Evolutionary conservation across 1,140 invertebrate species (phyloP).

Genomic region (Nixonia krombeini): DNA sequence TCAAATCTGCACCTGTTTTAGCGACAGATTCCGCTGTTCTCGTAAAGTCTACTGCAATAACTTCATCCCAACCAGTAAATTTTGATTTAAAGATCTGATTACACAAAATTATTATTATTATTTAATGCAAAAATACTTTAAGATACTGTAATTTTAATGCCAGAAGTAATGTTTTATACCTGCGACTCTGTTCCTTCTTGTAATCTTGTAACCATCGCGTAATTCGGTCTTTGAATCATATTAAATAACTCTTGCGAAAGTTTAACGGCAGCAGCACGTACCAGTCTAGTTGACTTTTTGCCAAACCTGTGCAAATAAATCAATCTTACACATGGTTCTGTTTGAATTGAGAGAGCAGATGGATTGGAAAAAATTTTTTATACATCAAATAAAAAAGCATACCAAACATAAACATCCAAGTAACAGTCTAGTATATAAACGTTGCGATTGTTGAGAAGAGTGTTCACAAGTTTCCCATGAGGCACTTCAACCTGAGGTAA

Average conservation of each 20-base stretch:
- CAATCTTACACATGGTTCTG: too few relatives aligned
- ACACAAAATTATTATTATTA: constrained; percentile 4
- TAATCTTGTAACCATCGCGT: constrained; percentile 90
- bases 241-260: constrained; percentile 94
- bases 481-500: constrained; percentile 94
- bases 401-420: constrained; percentile 98
- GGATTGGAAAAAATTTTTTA: too few relatives aligned
- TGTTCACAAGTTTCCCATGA: constrained; percentile 80
- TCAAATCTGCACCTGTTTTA: constrained; percentile 95
- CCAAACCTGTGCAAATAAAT: constrained; percentile 83
- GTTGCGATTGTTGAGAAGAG: constrained; percentile 90
- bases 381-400: constrained; percentile 56
- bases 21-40: constrained; percentile 97
- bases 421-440: constrained; percentile 98
- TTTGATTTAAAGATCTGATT: constrained; percentile 95
- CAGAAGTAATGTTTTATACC: constrained; percentile 54
- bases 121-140: too few relatives aligned
- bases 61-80: constrained; percentile 98
- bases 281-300: constrained; percentile 96
- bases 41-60: constrained; percentile 99
- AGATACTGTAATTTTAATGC: too few relatives aligned
- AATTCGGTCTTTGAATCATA: constrained; percentile 91
- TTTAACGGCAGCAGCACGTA: constrained; percentile 96
- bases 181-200: constrained; percentile 88
- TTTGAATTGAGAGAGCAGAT: too few relatives aligned